Evolutionary conservation across 1,140 invertebrate genomes (phyloP).

Genomic region (Brachionus koreanus): DNA sequence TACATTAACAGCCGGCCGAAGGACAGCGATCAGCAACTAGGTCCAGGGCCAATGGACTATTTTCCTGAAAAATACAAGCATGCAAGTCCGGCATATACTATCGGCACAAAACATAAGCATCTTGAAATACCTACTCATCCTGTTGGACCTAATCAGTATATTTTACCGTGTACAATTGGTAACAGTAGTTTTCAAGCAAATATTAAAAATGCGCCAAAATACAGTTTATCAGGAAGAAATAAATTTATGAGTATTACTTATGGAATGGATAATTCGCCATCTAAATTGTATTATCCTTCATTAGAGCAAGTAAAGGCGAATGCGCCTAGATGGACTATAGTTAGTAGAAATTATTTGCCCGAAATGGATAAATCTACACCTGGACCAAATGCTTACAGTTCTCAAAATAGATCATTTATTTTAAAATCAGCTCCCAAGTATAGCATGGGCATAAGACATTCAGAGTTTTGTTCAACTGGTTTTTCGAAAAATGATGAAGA

Average conservation of each 20-base stretch:
- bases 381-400: slow-evolving; percentile 15
- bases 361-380: background rate
- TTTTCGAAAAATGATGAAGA: background rate
- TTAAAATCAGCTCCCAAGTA: background rate
- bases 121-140: background rate
- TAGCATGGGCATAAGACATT: slow-evolving; percentile 25
- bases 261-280: slow-evolving; percentile 31
- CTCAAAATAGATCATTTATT: background rate
- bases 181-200: background rate
- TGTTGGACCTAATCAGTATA: slow-evolving; percentile 31
- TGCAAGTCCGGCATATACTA: background rate
- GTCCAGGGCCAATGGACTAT: background rate
- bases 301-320: background rate
- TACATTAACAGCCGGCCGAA: background rate
- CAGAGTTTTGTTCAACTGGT: slow-evolving; percentile 37
- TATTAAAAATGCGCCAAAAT: background rate
- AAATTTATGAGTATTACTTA: slow-evolving; percentile 44
- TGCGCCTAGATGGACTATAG: slow-evolving; percentile 8
- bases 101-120: slow-evolving; percentile 35
- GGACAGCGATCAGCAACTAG: background rate
- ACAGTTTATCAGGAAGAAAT: background rate
- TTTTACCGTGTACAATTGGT: background rate
- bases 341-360: background rate
- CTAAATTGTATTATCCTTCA: background rate
- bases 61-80: background rate